These are phyloP conservation scores for Bubo scandiacus DNA, from an alignment of 2,113 vertebrate species.

Conservation along the genomic window DNA sequence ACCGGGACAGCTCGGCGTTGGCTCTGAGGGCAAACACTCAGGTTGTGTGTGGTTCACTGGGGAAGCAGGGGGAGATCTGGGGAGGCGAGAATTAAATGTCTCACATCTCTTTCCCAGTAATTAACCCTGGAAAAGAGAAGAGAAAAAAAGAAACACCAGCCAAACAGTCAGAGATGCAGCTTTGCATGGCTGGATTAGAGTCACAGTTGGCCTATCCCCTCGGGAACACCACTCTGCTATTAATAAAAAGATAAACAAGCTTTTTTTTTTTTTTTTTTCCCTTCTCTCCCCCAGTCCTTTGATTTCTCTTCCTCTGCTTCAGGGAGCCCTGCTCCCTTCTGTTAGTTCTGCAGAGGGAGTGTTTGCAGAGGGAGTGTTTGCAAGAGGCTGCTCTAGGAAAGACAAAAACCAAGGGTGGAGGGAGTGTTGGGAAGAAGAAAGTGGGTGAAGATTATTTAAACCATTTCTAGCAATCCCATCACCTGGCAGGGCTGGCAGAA, in stretches of 20 bases:
- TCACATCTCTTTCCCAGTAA: conserved; percentile 12
- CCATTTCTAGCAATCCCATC: background rate
- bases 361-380: background rate
- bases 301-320: conserved; percentile 50
- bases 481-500: background rate
- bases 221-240: conserved; percentile 35
- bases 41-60: background rate
- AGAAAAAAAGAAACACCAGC: background rate
- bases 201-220: conserved; percentile 30
- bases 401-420: background rate
- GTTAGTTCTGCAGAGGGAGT: background rate
- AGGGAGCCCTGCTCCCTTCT: background rate
- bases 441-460: background rate
- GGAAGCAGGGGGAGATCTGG: background rate
- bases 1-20: background rate
- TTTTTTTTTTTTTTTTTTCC: conserved; percentile 54
- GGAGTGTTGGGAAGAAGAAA: background rate
- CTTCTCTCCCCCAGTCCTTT: conserved; percentile 7
- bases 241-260: conserved; percentile 65
- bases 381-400: background rate
- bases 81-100: background rate
- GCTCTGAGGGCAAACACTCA: background rate
- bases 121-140: conserved; percentile 25
- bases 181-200: conserved; percentile 48
- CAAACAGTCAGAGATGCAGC: background rate